A percentile compares a stretch with the other conserved stretches of the same genome.
These are phyloP conservation scores for Lithobates sylvaticus DNA, from an alignment of 2,797 vertebrate species.

Conservation along the genomic window DNA sequence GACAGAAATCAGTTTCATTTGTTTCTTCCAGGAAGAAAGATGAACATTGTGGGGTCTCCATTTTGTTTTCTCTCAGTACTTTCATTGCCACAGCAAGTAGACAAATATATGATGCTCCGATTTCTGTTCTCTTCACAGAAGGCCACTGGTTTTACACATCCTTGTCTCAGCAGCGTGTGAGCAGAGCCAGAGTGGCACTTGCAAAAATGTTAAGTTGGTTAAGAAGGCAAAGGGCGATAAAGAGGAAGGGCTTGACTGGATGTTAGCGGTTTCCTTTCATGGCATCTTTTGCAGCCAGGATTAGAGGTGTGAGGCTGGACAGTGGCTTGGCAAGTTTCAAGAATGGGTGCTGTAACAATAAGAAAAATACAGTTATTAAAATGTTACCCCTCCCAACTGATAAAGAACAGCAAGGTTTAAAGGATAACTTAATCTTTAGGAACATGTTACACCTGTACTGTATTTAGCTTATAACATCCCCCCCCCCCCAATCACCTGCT, in stretches of 20 bases:
- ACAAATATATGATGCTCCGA: slow-evolving; percentile 9
- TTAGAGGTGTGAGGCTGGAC: slow-evolving; percentile 96
- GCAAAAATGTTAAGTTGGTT: slow-evolving; percentile 40
- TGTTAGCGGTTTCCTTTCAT: slow-evolving; percentile 98
- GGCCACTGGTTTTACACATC: slow-evolving; percentile 4
- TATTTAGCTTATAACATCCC: too few species aligned
- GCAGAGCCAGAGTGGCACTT: slow-evolving; percentile 41
- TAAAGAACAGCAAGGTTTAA: neutral
- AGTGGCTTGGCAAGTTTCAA: slow-evolving; percentile 98
- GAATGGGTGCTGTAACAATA: slow-evolving; percentile 89
- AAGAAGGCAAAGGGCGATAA: slow-evolving; percentile 49
- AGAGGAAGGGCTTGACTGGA: slow-evolving; percentile 61
- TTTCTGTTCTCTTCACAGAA: slow-evolving; percentile 25
- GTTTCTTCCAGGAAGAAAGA: slow-evolving; percentile 32
- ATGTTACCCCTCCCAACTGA: neutral
- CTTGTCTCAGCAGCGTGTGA: slow-evolving; percentile 27
- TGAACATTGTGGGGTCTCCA: slow-evolving; percentile 25
- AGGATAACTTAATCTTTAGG: too few species aligned
- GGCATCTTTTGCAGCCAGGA: slow-evolving; percentile 98
- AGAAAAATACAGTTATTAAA: neutral
- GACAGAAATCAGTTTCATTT: neutral
- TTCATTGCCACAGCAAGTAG: slow-evolving; percentile 21
- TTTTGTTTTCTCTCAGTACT: neutral
- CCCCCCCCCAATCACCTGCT: too few species aligned
- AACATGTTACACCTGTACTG: too few species aligned